Conservation (phyloP, 1,140 invertebrate genomes). For the Drosophila bipectinata region DNA sequence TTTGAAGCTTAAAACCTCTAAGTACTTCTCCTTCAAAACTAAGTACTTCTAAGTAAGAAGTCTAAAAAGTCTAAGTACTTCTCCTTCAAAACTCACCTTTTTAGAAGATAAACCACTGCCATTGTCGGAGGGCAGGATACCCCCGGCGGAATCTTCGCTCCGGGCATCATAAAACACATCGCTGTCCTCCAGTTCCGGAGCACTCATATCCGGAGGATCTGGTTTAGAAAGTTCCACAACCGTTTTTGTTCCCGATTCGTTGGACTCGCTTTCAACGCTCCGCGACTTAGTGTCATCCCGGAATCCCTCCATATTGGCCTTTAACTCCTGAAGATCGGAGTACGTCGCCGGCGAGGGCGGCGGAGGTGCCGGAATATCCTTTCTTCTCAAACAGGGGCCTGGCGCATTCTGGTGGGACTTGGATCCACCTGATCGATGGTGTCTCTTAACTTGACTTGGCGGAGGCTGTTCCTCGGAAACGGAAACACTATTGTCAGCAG, state of each 20-base stretch:
- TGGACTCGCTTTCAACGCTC: slow-evolving; percentile 57
- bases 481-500: slow-evolving; percentile 22
- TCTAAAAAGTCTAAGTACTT: too few species aligned
- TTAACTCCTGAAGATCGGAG: slow-evolving; percentile 74
- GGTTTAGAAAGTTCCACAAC: neutral
- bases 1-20: too few species aligned
- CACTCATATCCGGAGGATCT: neutral
- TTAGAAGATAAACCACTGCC: neutral
- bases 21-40: neutral
- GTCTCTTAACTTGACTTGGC: slow-evolving; percentile 36
- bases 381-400: slow-evolving; percentile 44
- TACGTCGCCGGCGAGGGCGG: slow-evolving; percentile 79
- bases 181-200: slow-evolving; percentile 59
- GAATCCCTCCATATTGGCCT: slow-evolving; percentile 72
- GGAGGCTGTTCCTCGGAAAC: slow-evolving; percentile 26
- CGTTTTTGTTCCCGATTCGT: slow-evolving; percentile 15
- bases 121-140: slow-evolving; percentile 3
- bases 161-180: slow-evolving; percentile 82
- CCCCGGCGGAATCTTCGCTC: slow-evolving; percentile 67
- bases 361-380: slow-evolving; percentile 75
- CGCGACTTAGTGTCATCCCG: slow-evolving; percentile 72
- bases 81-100: slow-evolving; percentile 23
- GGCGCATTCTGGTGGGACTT: slow-evolving; percentile 41
- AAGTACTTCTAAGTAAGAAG: neutral
- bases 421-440: slow-evolving; percentile 50